phyloP scores from a whole-genome alignment of 2,797 vertebrate species.

The Phaenicophaeus curvirostris region DNA sequence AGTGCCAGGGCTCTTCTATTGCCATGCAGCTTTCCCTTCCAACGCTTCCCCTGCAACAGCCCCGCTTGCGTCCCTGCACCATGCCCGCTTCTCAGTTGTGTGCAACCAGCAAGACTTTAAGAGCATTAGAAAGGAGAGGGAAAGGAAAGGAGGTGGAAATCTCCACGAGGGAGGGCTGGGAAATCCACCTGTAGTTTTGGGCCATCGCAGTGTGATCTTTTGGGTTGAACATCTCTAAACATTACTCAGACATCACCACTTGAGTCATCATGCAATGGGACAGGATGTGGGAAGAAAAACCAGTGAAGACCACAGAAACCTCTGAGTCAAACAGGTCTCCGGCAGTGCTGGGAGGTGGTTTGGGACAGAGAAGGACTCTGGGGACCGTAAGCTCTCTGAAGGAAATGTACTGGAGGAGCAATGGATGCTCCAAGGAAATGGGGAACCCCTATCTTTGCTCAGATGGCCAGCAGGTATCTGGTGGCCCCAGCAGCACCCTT shows the following conservation, averaged over 20 bases:
- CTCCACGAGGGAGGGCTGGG: not conserved
- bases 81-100: not conserved
- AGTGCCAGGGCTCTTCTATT: not conserved
- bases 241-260: not conserved
- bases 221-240: not conserved
- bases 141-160: not conserved
- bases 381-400: not conserved
- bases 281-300: constrained; percentile 49
- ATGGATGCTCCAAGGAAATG: not conserved
- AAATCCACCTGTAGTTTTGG: constrained; percentile 30
- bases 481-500: too few species aligned
- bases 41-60: not conserved
- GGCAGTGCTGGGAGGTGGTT: not conserved
- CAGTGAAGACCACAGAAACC: not conserved
- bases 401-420: not conserved
- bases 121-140: not conserved
- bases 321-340: not conserved
- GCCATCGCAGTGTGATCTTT: not conserved
- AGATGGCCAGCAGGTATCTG: not conserved
- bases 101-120: not conserved
- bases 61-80: accelerated
- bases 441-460: not conserved
- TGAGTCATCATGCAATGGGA: not conserved
- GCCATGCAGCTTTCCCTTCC: not conserved
- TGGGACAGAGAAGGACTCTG: not conserved